These are phyloP conservation scores for Papilio elwesi DNA, from an alignment of 2,888 invertebrate genomes.

Conservation along the genomic window DNA sequence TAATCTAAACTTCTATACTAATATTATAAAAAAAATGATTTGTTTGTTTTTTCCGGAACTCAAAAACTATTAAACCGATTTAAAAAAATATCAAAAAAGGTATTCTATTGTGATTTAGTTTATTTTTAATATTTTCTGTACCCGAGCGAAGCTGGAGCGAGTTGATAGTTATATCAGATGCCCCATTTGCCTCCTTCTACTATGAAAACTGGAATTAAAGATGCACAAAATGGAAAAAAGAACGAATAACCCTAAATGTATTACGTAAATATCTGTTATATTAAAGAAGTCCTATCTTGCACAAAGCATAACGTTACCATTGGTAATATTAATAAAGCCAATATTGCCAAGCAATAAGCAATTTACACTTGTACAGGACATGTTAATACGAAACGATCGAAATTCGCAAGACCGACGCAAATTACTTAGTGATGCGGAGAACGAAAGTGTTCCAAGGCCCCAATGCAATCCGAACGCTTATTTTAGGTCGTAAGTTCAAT, in stretches of 20 bases:
- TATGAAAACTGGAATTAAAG: no score
- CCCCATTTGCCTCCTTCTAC: no score
- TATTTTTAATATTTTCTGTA: no score
- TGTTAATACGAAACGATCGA: constrained; percentile 32
- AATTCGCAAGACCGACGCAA: constrained; percentile 52
- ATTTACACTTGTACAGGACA: constrained; percentile 42
- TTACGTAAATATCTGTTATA: neutral
- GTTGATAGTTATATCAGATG: no score
- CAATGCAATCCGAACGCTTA: constrained; percentile 54
- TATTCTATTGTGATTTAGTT: no score
- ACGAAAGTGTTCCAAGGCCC: constrained; percentile 76
- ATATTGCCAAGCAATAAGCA: constrained; percentile 11
- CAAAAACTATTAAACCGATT: no score
- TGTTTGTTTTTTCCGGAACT: no score
- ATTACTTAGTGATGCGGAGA: constrained; percentile 50
- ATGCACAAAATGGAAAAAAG: neutral
- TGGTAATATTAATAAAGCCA: neutral
- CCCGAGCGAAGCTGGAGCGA: no score
- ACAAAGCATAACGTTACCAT: neutral
- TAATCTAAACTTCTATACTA: no score
- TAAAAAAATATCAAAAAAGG: no score
- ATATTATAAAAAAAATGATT: no score
- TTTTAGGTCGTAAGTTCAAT: constrained; percentile 64
- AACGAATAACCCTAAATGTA: neutral
- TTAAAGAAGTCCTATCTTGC: neutral